phyloP scores from a whole-genome alignment of 2,113 vertebrate species.

The Dinomys branickii region DNA sequence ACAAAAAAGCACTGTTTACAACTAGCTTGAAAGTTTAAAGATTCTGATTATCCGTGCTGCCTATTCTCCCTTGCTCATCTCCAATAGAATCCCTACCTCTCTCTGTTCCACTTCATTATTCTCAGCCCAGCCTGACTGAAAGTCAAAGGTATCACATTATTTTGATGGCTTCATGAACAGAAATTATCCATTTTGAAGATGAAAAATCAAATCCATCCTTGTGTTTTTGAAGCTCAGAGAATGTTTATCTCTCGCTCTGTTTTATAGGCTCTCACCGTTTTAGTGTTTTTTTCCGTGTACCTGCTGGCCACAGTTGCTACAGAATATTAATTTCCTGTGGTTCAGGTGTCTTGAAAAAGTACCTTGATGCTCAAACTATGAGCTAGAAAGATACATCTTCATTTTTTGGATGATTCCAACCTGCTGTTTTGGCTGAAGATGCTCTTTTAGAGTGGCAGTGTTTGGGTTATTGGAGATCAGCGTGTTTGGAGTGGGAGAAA shows the following conservation, averaged over 20 bases:
- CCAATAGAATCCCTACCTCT: not conserved
- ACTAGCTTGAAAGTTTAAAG: not conserved
- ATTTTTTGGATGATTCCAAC: slow-evolving; percentile 34
- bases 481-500: not conserved
- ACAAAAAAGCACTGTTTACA: not conserved
- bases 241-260: not conserved
- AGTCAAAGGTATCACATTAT: slow-evolving; percentile 45
- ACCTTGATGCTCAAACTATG: not conserved
- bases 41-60: not conserved
- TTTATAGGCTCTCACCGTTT: not conserved
- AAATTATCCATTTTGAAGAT: not conserved
- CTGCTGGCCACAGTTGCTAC: not conserved
- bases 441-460: not conserved
- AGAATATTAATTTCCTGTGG: slow-evolving; percentile 40
- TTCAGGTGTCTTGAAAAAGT: slow-evolving; percentile 47
- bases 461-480: slow-evolving; percentile 35
- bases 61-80: not conserved
- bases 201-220: not conserved
- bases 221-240: not conserved
- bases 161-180: not conserved
- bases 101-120: not conserved
- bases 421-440: not conserved
- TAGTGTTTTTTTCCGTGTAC: slow-evolving; percentile 30
- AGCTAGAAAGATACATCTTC: slow-evolving; percentile 29
- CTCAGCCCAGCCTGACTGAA: not conserved